Conservation (phyloP, 2,888 invertebrate genomes). For the Arrhopalites spinosus region DNA sequence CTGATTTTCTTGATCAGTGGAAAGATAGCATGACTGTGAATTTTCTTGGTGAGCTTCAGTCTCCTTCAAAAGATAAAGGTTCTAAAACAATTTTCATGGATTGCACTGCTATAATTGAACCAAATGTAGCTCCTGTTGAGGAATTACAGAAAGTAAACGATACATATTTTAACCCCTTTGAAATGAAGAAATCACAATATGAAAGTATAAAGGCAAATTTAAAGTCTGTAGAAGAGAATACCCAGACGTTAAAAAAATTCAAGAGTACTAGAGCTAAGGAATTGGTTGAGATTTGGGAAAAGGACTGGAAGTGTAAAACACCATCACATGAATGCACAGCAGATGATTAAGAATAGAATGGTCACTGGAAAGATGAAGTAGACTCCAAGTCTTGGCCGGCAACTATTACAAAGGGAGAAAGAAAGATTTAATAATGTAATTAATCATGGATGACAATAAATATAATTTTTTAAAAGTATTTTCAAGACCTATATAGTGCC, state of each 20-base stretch:
- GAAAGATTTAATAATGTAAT: too few species aligned
- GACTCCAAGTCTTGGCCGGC: constrained; percentile 77
- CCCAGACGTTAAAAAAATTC: background rate
- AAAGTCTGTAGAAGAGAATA: background rate
- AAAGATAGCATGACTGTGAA: constrained; percentile 30
- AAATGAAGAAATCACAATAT: background rate
- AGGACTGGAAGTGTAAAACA: constrained; percentile 5
- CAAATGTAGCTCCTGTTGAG: constrained; percentile 14
- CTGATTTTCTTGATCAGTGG: constrained; percentile 2
- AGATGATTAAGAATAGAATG: constrained; percentile 74
- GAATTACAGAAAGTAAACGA: background rate
- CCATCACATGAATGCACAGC: constrained; percentile 78
- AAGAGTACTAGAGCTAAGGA: background rate
- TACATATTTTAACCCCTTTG: background rate
- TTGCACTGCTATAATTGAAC: constrained; percentile 42
- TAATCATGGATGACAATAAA: too few species aligned
- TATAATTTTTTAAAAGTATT: too few species aligned
- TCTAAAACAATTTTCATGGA: constrained; percentile 20
- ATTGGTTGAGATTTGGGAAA: constrained; percentile 28
- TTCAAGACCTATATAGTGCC: too few species aligned
- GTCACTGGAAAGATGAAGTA: constrained; percentile 80
- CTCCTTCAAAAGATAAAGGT: background rate
- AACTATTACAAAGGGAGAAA: too few species aligned
- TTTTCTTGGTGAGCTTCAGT: background rate
- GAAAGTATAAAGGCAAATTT: background rate